These are phyloP conservation scores for Saguinus midas DNA, from an alignment of 2,113 vertebrate species.

Conservation along the genomic window DNA sequence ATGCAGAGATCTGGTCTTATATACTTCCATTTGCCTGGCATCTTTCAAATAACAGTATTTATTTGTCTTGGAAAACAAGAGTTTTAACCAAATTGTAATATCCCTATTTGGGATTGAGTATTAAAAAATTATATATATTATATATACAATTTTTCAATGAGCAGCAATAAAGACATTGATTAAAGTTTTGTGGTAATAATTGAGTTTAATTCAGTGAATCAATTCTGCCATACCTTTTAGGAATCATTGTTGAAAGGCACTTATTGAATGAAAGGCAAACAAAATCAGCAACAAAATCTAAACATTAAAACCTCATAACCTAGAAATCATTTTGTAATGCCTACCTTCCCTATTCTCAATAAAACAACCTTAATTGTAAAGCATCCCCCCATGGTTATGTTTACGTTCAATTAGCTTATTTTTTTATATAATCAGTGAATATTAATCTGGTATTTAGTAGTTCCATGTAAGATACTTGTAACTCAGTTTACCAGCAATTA, in stretches of 20 bases:
- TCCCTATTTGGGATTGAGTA: not conserved
- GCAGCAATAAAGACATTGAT: not conserved
- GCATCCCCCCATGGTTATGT: not conserved
- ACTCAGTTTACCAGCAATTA: not conserved
- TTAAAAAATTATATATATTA: not conserved
- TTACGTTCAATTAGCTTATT: not conserved
- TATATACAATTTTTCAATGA: not conserved
- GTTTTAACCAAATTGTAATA: not conserved
- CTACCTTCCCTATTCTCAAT: not conserved
- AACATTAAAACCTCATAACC: not conserved
- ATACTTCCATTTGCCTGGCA: not conserved
- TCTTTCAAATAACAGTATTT: constrained; percentile 32
- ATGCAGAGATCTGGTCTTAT: not conserved
- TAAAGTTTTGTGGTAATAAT: not conserved
- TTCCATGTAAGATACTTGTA: constrained; percentile 1
- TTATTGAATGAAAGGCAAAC: not conserved
- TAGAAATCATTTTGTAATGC: not conserved
- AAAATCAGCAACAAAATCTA: not conserved
- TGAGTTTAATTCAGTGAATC: constrained; percentile 19
- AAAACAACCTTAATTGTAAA: constrained; percentile 5
- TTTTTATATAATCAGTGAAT: not conserved
- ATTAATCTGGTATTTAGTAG: not conserved
- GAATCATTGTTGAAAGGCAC: not conserved
- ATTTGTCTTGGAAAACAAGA: constrained; percentile 32
- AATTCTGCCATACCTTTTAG: not conserved